A percentile compares a stretch with the other conserved stretches of the same genome.
phyloP scores from a whole-genome alignment of 2,888 invertebrate species.

The Folsomia candida region DNA sequence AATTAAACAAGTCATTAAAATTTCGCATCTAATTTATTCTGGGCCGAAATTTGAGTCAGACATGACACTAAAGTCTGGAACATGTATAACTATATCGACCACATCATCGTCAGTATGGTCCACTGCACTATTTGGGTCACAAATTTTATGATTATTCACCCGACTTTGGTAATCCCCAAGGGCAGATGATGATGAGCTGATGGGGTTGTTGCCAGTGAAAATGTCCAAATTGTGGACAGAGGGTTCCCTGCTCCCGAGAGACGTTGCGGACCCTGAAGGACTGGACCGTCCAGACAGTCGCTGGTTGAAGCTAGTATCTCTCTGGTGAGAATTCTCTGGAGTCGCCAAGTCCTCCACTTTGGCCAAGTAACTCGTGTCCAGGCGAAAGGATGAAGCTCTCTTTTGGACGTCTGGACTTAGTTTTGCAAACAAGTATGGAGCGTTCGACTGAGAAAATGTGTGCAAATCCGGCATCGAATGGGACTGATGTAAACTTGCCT shows the following conservation, averaged over 20 bases:
- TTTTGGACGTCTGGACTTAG: constrained; percentile 2
- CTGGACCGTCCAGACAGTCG: constrained; percentile 15
- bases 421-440: constrained; percentile 20
- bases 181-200: background rate
- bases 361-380: constrained; percentile 23
- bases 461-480: constrained; percentile 17
- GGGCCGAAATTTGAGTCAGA: no score
- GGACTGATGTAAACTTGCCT: background rate
- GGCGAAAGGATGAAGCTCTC: constrained; percentile 12
- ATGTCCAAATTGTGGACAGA: constrained; percentile 17
- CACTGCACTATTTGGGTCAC: background rate
- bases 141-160: no score
- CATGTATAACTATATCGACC: background rate
- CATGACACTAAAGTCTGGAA: background rate
- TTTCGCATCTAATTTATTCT: no score
- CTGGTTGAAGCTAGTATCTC: constrained; percentile 16
- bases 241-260: constrained; percentile 14
- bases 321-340: constrained; percentile 2
- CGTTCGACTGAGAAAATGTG: constrained; percentile 2
- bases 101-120: background rate
- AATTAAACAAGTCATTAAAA: no score
- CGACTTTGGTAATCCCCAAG: background rate
- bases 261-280: background rate
- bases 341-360: constrained; percentile 17
- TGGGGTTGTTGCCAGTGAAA: background rate